Evolutionary conservation across 2,888 invertebrate genomes (phyloP).

Genomic region (Hyalella azteca): DNA sequence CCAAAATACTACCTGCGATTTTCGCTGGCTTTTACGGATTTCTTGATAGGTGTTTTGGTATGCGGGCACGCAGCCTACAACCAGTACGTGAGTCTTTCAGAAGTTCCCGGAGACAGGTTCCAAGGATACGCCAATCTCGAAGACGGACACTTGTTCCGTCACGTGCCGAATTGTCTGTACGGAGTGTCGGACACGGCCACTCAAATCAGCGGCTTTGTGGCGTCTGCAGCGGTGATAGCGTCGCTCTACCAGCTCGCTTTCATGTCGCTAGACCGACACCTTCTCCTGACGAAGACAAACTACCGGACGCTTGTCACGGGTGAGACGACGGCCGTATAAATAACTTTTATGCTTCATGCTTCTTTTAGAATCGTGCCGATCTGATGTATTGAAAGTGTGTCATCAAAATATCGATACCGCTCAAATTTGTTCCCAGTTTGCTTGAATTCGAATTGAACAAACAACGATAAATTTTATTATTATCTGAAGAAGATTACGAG

Average conservation of each 20-base stretch:
- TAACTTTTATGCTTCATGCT: too few species aligned
- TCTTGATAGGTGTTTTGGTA: constrained; percentile 46
- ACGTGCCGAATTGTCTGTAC: constrained; percentile 50
- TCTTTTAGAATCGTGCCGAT: too few species aligned
- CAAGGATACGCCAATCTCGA: constrained; percentile 45
- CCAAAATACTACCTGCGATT: constrained; percentile 53
- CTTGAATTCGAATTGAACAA: too few species aligned
- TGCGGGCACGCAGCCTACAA: constrained; percentile 52
- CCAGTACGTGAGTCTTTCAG: constrained; percentile 47
- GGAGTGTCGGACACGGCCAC: constrained; percentile 50
- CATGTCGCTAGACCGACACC: constrained; percentile 50
- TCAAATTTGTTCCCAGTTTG: too few species aligned
- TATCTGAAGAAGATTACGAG: too few species aligned
- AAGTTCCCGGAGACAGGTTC: constrained; percentile 43
- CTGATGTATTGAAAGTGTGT: too few species aligned
- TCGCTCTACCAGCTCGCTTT: constrained; percentile 48
- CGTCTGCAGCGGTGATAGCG: constrained; percentile 42
- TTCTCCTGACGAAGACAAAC: constrained; percentile 47
- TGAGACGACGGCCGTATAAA: not conserved
- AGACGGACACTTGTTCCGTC: constrained; percentile 45
- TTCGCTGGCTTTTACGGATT: constrained; percentile 47
- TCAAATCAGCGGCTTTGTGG: constrained; percentile 50
- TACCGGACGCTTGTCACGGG: constrained; percentile 47
- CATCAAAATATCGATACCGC: too few species aligned
- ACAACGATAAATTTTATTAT: too few species aligned